Conservation (phyloP, 2,797 vertebrate species). For the Anomalospiza imberbis region DNA sequence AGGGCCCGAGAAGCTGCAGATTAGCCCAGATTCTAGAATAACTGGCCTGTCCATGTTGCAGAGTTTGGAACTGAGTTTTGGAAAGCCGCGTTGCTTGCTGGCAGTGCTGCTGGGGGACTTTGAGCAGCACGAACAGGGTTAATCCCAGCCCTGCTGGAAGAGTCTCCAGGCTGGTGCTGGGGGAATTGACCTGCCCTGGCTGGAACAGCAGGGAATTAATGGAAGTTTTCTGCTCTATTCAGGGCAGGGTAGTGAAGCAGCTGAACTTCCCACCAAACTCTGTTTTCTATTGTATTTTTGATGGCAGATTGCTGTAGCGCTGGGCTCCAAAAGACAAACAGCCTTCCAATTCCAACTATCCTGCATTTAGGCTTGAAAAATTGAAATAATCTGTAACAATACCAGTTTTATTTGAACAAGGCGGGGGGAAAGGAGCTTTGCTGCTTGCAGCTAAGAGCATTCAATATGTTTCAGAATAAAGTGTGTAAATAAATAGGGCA, state of each 20-base stretch:
- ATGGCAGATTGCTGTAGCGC: conserved; percentile 46
- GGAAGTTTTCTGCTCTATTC: conserved; percentile 58
- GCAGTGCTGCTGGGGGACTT: not conserved
- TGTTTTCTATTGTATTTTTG: conserved; percentile 61
- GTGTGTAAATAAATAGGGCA: not conserved
- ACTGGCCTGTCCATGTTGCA: not conserved
- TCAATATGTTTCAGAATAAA: not conserved
- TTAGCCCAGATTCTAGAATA: not conserved
- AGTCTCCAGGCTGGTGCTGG: conserved; percentile 10
- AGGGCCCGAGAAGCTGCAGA: not conserved
- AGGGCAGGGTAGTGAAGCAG: conserved; percentile 50
- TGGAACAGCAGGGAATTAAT: conserved; percentile 62
- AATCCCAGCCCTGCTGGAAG: conserved; percentile 24
- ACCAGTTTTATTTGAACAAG: not conserved
- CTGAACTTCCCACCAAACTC: conserved; percentile 63
- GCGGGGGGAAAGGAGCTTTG: not conserved
- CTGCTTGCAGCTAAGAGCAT: not conserved
- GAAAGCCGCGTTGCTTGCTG: not conserved
- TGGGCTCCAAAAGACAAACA: conserved; percentile 21
- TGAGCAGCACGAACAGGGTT: conserved; percentile 24
- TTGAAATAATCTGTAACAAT: not conserved
- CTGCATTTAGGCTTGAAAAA: not conserved
- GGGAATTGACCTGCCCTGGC: conserved; percentile 27
- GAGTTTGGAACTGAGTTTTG: not conserved
- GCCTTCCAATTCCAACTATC: conserved; percentile 14